These are phyloP conservation scores for Equus quagga DNA, from an alignment of 2,113 vertebrate species.

Conservation along the genomic window DNA sequence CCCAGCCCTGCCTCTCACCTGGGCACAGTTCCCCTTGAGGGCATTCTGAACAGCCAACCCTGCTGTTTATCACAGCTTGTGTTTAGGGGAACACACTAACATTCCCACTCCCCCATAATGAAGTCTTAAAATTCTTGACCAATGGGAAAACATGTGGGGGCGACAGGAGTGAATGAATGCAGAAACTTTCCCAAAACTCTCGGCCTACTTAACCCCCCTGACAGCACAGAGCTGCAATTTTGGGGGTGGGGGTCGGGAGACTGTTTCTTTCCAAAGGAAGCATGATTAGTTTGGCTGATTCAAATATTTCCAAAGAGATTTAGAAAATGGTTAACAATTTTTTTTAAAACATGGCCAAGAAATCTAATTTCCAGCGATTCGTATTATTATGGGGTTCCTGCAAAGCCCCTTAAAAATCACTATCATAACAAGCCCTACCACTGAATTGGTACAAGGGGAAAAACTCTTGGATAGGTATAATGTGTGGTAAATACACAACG, in stretches of 20 bases:
- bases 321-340: conserved; percentile 53
- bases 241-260: background rate
- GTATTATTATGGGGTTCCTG: background rate
- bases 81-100: conserved; percentile 50
- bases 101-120: conserved; percentile 22
- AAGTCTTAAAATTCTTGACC: conserved; percentile 61
- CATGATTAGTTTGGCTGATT: background rate
- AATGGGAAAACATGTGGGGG: conserved; percentile 36
- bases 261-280: conserved; percentile 59
- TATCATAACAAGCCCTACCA: background rate
- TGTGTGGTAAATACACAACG: background rate
- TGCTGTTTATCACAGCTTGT: conserved; percentile 14
- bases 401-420: conserved; percentile 6
- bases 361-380: conserved; percentile 18
- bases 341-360: background rate
- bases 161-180: conserved; percentile 33
- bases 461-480: background rate
- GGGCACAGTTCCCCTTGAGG: background rate
- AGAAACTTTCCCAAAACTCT: conserved; percentile 71
- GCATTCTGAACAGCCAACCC: background rate
- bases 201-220: conserved; percentile 50
- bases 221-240: conserved; percentile 17
- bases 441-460: background rate
- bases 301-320: conserved; percentile 45
- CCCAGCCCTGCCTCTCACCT: background rate